Conservation (phyloP, 2,888 invertebrate species). For the Branchellion lobata region DNA sequence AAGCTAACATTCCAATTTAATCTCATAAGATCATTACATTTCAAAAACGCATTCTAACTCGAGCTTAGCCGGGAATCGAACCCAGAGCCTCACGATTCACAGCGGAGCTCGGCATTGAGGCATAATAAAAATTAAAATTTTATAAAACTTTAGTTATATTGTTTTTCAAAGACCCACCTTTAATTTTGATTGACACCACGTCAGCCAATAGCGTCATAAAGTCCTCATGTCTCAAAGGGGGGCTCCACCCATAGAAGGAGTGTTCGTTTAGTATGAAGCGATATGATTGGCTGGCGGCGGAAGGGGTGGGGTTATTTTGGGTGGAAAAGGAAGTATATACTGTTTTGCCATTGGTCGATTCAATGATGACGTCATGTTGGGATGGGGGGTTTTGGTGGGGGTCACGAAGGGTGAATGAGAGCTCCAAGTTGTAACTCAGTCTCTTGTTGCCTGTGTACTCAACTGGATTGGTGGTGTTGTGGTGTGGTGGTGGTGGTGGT, state of each 20-base stretch:
- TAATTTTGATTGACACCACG: conserved; percentile 86
- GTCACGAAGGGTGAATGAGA: conserved; percentile 83
- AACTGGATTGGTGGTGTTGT: conserved; percentile 60
- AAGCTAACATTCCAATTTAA: no score
- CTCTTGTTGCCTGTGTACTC: conserved; percentile 68
- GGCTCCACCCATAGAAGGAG: conserved; percentile 88
- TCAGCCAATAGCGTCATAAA: conserved; percentile 91
- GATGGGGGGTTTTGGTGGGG: conserved; percentile 78
- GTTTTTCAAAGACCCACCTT: conserved; percentile 88
- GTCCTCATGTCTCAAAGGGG: conserved; percentile 79
- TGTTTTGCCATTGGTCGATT: conserved; percentile 73
- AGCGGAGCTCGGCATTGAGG: neutral
- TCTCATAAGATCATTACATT: no score
- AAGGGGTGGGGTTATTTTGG: conserved; percentile 49
- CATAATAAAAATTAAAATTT: neutral
- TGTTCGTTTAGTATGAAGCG: conserved; percentile 87
- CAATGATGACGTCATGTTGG: conserved; percentile 82
- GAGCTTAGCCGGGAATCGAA: neutral
- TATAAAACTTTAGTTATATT: no score
- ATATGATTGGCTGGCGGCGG: conserved; percentile 68
- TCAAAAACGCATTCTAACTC: neutral
- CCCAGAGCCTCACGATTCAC: neutral
- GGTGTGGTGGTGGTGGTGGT: neutral
- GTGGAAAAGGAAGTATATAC: conserved; percentile 88
- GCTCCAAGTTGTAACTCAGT: conserved; percentile 87